Percentiles rank a stretch among this genome's conserved stretches.
These are phyloP conservation scores for Neosilurus hyrtlii DNA, from an alignment of 2,797 vertebrate species.

Conservation along the genomic window DNA sequence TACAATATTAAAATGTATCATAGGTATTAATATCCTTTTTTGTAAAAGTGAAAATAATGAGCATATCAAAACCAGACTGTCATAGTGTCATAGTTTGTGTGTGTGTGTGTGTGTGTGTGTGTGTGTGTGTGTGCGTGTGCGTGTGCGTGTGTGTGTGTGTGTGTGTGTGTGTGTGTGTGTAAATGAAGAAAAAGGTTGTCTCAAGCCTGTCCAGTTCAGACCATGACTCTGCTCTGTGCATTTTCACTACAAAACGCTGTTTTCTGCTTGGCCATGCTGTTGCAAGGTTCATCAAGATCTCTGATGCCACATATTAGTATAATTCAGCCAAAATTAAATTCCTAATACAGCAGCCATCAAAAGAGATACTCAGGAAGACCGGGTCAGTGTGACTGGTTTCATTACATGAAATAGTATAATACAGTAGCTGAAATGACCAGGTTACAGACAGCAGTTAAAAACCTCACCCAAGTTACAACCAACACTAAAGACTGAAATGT, in stretches of 20 bases:
- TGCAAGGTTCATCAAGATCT: neutral
- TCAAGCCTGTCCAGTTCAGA: neutral
- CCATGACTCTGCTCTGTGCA: neutral
- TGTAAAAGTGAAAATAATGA: neutral
- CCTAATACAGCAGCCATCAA: neutral
- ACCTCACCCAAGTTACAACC: neutral
- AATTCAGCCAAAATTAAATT: neutral
- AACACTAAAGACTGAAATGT: neutral
- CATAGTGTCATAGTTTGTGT: neutral
- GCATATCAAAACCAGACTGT: neutral
- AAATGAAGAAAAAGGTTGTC: neutral
- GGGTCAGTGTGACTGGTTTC: neutral
- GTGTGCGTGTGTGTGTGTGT: neutral
- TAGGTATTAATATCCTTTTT: neutral
- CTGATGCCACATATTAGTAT: neutral
- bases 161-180: neutral
- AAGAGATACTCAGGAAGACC: neutral
- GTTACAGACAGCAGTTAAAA: neutral
- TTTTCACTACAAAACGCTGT: neutral
- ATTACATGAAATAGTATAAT: neutral
- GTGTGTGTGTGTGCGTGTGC: neutral
- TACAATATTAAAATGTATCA: slow-evolving; percentile 1
- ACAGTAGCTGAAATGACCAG: neutral
- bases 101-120: neutral
- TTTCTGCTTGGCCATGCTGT: neutral